phyloP scores from a whole-genome alignment of 2,888 invertebrate genomes.

The Phanerotoma sp. region DNA sequence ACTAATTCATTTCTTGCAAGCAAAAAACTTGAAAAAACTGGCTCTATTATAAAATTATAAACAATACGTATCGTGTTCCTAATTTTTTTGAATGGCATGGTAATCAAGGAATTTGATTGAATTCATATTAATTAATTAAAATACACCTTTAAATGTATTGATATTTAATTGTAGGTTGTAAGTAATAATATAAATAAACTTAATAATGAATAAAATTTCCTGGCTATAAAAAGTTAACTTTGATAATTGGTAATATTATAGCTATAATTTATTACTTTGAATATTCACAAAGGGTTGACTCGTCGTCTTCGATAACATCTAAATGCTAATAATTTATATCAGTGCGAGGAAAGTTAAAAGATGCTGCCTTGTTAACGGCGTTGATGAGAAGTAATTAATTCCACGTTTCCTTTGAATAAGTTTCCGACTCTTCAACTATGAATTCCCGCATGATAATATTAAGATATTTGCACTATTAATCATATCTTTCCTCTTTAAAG shows the following conservation, averaged over 20 bases:
- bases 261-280: conserved; percentile 5
- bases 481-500: neutral
- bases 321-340: conserved; percentile 32
- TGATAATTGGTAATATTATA: neutral
- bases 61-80: too few relatives aligned
- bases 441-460: conserved; percentile 15
- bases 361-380: conserved; percentile 18
- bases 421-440: conserved; percentile 4
- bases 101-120: too few relatives aligned
- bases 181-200: too few relatives aligned
- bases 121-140: too few relatives aligned
- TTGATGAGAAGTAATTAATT: conserved; percentile 22
- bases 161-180: too few relatives aligned
- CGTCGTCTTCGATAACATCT: conserved; percentile 26
- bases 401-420: conserved; percentile 12
- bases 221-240: neutral
- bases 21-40: too few relatives aligned
- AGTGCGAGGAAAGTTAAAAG: neutral
- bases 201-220: neutral
- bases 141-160: too few relatives aligned
- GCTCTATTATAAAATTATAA: too few relatives aligned
- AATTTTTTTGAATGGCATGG: too few relatives aligned
- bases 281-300: conserved; percentile 5
- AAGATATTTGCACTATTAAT: conserved; percentile 8
- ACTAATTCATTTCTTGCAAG: too few relatives aligned